Evolutionary conservation across 2,888 invertebrate genomes (phyloP).

Genomic region (Andrena praecox): DNA sequence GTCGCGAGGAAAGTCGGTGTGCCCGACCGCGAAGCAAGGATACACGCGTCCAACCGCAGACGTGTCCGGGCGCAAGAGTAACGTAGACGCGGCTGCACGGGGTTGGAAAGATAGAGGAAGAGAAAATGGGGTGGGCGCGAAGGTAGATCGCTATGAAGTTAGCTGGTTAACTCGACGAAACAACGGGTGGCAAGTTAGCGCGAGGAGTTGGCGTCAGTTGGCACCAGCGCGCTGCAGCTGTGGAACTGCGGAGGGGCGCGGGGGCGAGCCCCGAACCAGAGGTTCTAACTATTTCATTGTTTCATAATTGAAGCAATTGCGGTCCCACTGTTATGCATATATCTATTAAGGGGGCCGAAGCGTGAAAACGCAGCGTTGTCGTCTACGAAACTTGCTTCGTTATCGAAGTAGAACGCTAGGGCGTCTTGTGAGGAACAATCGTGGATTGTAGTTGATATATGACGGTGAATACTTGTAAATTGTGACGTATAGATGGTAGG

Average conservation of each 20-base stretch:
- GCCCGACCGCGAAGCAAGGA: slow-evolving; percentile 10
- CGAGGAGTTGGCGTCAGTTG: slow-evolving; percentile 80
- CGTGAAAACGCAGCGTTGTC: slow-evolving; percentile 65
- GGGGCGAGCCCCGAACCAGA: slow-evolving; percentile 51
- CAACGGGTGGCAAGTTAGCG: slow-evolving; percentile 80
- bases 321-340: slow-evolving; percentile 76
- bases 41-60: slow-evolving; percentile 55
- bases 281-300: slow-evolving; percentile 82
- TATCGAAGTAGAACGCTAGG: slow-evolving; percentile 49
- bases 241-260: slow-evolving; percentile 13
- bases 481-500: slow-evolving; percentile 1
- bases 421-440: slow-evolving; percentile 47
- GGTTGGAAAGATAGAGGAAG: slow-evolving; percentile 33
- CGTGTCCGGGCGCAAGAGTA: slow-evolving; percentile 42
- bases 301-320: slow-evolving; percentile 83
- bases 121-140: slow-evolving; percentile 55
- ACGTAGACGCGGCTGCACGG: slow-evolving; percentile 35
- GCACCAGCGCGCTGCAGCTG: slow-evolving; percentile 71
- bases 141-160: slow-evolving; percentile 80
- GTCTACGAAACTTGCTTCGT: slow-evolving; percentile 67
- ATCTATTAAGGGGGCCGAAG: slow-evolving; percentile 65
- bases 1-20: neutral
- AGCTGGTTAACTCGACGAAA: slow-evolving; percentile 82
- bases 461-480: slow-evolving; percentile 5
- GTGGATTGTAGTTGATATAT: neutral